Base-by-base conservation (phyloP, 2,888 invertebrate species). In the Cloeon dipterum region DNA sequence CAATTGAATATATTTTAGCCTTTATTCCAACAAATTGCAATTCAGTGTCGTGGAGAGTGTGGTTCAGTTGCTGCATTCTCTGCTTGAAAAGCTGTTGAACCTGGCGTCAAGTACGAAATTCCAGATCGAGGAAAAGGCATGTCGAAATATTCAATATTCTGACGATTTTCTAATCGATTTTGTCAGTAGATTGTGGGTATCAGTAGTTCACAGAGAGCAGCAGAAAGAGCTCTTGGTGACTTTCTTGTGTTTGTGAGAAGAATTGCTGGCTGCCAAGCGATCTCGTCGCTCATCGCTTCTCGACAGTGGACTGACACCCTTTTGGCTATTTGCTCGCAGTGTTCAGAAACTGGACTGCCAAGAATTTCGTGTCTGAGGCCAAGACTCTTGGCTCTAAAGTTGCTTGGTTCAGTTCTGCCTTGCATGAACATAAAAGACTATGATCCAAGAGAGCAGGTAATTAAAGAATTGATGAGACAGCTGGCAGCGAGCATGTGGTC, bases 401-500 rank as follows among this genome's bases (percentile, higher is more conserved):
- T 68, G 5, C 46, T 70, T 23, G 62, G 62, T 41, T 55, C 57
- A 2, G 55, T 68, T 7, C 49, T 69, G 32, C 61, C 63, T 1
- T 45, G 48, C 13, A 42, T 56, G 14, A 54, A 57, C 26, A 37
- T 45, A 1, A 50, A 52, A 17, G 54, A 56, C 38, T 49, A 58
- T 11, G 55, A 54, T 32, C 47, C 50, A 23, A 57, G 55, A 26
- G 46, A 57, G 38, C 45, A 58, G 52, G 59, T 69, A n/a, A 55
- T 66, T 1, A 53, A 58, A 29, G 58, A 59, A 42, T 49, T 70
- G 26, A 62, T 70, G 40, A 48, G 52, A 32, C 62, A 65, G 44
- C 48, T 70, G 23, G 56, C 63, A 3, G 54, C 56, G 34, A 62
- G 62, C 42, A 61, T 67, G 59, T 70, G 69, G 68, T 51, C 49